Percentiles rank a stretch among this genome's conserved stretches.
phyloP scores from a whole-genome alignment of 2,888 invertebrate species.

The Fragum whitleyi region DNA sequence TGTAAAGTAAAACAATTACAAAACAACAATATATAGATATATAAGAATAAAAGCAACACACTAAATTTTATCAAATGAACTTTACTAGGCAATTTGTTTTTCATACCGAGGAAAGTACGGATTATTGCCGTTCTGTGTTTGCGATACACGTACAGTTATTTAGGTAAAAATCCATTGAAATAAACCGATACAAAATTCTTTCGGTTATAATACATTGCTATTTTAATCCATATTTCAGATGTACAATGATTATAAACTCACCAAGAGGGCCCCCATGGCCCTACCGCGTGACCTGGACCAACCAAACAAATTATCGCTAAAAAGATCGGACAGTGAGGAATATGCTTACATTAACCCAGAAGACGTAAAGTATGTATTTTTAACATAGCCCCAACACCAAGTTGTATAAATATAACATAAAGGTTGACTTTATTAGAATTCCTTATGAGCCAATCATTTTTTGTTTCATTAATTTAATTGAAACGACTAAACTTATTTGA shows the following conservation, averaged over 20 bases:
- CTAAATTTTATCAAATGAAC: too few relatives aligned
- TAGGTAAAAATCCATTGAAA: too few relatives aligned
- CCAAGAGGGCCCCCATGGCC: constrained; percentile 48
- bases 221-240: constrained; percentile 37
- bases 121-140: too few relatives aligned
- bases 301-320: background rate
- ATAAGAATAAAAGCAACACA: too few relatives aligned
- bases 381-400: background rate
- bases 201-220: too few relatives aligned
- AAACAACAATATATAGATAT: too few relatives aligned
- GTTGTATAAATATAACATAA: background rate
- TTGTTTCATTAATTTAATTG: background rate
- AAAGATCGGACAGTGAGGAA: constrained; percentile 33
- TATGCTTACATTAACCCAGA: constrained; percentile 51
- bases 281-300: constrained; percentile 36
- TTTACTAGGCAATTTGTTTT: too few relatives aligned
- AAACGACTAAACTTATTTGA: background rate
- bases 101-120: too few relatives aligned
- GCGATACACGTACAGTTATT: too few relatives aligned
- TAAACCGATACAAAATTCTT: too few relatives aligned
- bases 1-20: too few relatives aligned
- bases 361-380: constrained; percentile 40
- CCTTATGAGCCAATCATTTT: background rate
- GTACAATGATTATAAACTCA: constrained; percentile 56
- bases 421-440: background rate